Percentiles rank a stretch among this genome's conserved stretches.
These are phyloP conservation scores for Deilephila elpenor DNA, from an alignment of 2,888 invertebrate species.

Conservation along the genomic window DNA sequence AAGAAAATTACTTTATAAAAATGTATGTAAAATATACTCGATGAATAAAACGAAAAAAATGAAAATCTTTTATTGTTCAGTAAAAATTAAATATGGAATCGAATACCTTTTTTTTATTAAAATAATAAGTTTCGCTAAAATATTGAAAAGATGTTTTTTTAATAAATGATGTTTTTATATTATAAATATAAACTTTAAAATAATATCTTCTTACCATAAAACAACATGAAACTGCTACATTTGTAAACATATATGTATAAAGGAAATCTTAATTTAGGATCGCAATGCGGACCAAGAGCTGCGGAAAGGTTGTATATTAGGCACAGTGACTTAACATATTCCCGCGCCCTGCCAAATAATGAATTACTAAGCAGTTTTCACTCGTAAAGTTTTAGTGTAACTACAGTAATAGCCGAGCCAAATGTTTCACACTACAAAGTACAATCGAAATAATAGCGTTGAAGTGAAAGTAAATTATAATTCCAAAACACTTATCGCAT, in stretches of 20 bases:
- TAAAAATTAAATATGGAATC: no score
- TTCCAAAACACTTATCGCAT: slow-evolving; percentile 51
- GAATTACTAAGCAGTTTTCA: slow-evolving; percentile 38
- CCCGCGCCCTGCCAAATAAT: slow-evolving; percentile 17
- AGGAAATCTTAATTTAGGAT: slow-evolving; percentile 4
- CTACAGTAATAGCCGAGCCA: not conserved
- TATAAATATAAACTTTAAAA: no score
- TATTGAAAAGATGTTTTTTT: no score
- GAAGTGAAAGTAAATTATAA: slow-evolving; percentile 29
- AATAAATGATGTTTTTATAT: no score
- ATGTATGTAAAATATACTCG: no score
- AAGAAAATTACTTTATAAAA: no score
- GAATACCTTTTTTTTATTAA: no score
- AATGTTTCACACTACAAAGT: not conserved
- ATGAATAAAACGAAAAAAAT: no score
- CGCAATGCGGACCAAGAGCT: slow-evolving; percentile 9
- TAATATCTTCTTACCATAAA: not conserved
- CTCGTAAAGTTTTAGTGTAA: slow-evolving; percentile 31
- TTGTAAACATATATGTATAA: not conserved
- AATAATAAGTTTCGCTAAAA: no score
- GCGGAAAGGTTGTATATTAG: slow-evolving; percentile 21
- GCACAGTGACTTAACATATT: slow-evolving; percentile 20
- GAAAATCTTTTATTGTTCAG: no score
- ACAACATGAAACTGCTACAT: not conserved
- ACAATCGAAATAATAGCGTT: slow-evolving; percentile 17